Evolutionary conservation across 2,797 vertebrate species (phyloP), one percentile per base, ranked within the genome.

Genomic region (Gallinago stenura): DNA sequence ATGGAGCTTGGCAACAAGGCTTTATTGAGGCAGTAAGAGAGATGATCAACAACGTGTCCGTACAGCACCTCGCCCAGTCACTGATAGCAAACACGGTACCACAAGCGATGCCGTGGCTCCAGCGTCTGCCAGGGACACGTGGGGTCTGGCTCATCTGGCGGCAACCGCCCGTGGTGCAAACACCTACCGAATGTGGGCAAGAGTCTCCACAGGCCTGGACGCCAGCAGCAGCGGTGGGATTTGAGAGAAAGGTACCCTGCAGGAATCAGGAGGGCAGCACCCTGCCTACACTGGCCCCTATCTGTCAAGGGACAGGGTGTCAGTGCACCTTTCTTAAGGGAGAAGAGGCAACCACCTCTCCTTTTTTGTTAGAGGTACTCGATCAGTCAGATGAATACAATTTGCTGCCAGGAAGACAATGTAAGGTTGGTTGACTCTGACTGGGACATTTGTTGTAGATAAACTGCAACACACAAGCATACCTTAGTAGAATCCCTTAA

Each of bases 31-130:
- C 25, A 65, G 30, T 28, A 24, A 48, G 64, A 76, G 64, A 39
- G 43, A 37, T 43, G 43, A 43, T 43, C 30, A 71, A 15, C 0
- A 6, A 16, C 0, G 2, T 0, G 4, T 16, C 57, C 14, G 7
- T 25, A 45, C 0, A 12, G 51, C 21, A 39, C 24, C 33, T 65
- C 18, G 19, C 30, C 17, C 14, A 1, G 15, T 25, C 37, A 39
- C 50, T 1, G 1, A 30, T 0, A 45, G 56, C 62, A 62, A 62
- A 50, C 50, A 5, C 30, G 3, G 45, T 18, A 37, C 51, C 21
- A 8, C 30, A 70, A 76, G 37, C 1, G 1, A 26, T 28, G 33
- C 25, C 30, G 14, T 2, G 10, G 45, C 65, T 46, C 39, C 1
- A 0, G 9, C 21, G 30, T 30, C 60, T 72, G 53, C 24, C 37